Evolutionary conservation across 2,888 invertebrate species (phyloP), one percentile per base, ranked within the genome.

Genomic region (Eilema depressum): DNA sequence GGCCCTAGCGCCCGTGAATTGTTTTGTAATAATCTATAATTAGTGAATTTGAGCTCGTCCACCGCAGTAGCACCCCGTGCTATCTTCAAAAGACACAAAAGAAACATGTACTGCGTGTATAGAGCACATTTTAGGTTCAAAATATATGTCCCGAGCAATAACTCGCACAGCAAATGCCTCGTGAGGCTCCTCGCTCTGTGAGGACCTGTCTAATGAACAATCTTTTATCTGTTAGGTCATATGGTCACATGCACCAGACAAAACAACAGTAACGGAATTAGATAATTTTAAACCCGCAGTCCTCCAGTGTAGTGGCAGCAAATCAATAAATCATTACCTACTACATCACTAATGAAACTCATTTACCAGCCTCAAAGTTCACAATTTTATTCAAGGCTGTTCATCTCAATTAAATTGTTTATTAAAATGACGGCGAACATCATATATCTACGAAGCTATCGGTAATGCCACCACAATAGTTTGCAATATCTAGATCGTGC

Each of bases 171-270:
- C n/a, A n/a, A n/a, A n/a, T n/a, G n/a, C n/a, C 11, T 37, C 30
- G 30, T 8, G 8, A 11, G 33, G 33, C 33, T 12, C 0, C 33
- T 37, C 1, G 33, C 33, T 37, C 33, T 37, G 33, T 37, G 12
- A 12, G 5, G 12, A 37, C 33, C 33, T 12, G 12, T 12, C 33
- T 37, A 12, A 12, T 77, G 65, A 63, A 73, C 62, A 25, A 63
- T 70, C 73, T 79, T 72, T 76, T 25, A 72, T 70, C 79, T 69
- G 70, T 76, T 33, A 64, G 26, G 26, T 68, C 47, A 17, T 30
- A 30, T 33, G 33, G 23, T 57, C 64, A n/a, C 28, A 30, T 26
- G 4, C 26, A 64, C n/a, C n/a, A 28, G 53, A 53, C 28, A 14
- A 25, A 12, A 30, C 20, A 10, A 61, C 61, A 30, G 12, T 10